Conservation (phyloP, 2,797 vertebrate species). For the Phoebastria nigripes region DNA sequence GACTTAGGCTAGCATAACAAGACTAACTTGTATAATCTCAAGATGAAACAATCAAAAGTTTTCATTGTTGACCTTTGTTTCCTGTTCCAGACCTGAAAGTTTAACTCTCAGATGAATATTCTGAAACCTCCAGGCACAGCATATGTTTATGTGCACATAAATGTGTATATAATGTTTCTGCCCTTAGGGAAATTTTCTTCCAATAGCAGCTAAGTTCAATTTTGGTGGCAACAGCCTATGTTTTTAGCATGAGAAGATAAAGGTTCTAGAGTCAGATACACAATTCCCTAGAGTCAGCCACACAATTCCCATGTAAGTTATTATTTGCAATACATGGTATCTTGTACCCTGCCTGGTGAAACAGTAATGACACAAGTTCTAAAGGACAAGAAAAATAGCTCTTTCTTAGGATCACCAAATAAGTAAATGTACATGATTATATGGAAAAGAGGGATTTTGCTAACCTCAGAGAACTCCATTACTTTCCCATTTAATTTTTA, state of each 20-base stretch:
- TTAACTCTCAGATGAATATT: background rate
- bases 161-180: background rate
- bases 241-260: background rate
- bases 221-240: background rate
- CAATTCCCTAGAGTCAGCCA: no score
- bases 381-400: background rate
- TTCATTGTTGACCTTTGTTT: background rate
- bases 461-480: background rate
- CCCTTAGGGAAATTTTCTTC: background rate
- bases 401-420: background rate
- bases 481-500: constrained; percentile 7
- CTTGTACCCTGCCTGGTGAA: background rate
- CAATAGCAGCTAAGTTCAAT: background rate
- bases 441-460: background rate
- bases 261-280: background rate
- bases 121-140: background rate
- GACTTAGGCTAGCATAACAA: background rate
- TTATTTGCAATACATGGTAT: background rate
- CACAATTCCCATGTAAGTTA: background rate
- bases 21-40: background rate
- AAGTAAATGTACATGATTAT: background rate
- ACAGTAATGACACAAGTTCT: background rate
- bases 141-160: background rate
- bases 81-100: background rate
- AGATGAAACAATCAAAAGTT: background rate